Evolutionary conservation across 1,140 invertebrate genomes (phyloP).

Genomic region (Trinorchestia longiramus): DNA sequence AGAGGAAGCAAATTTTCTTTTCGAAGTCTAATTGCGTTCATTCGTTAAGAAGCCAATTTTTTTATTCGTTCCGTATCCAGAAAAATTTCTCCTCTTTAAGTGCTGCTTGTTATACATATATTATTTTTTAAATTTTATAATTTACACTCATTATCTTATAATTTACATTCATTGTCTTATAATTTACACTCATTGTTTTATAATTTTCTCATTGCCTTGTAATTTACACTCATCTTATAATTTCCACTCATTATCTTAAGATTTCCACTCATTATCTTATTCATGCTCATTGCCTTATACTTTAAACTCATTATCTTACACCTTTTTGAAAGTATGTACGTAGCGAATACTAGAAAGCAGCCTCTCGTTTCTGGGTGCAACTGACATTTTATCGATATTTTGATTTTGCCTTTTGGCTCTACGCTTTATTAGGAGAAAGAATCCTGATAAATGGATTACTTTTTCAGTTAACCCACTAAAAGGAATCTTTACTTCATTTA

Average conservation of each 20-base stretch:
- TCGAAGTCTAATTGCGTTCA: background rate
- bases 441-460: background rate
- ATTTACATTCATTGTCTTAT: background rate
- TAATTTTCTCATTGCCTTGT: background rate
- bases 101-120: background rate
- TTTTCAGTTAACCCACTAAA: background rate
- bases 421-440: background rate
- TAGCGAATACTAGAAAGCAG: background rate
- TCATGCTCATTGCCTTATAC: too few relatives aligned
- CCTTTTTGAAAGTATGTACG: background rate
- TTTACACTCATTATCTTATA: background rate
- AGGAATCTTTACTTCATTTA: background rate
- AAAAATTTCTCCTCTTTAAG: background rate
- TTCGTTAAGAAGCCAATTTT: background rate
- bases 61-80: background rate
- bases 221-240: background rate
- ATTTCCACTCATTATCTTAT: background rate
- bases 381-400: background rate
- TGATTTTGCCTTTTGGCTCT: background rate
- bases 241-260: background rate
- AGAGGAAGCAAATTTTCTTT: background rate
- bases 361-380: background rate
- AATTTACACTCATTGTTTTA: background rate
- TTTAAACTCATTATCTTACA: background rate
- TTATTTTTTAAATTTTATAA: background rate